Percentiles rank a stretch among this genome's conserved stretches.
Evolutionary conservation across 2,888 invertebrate genomes (phyloP).

Genomic region (Perdita meconis): DNA sequence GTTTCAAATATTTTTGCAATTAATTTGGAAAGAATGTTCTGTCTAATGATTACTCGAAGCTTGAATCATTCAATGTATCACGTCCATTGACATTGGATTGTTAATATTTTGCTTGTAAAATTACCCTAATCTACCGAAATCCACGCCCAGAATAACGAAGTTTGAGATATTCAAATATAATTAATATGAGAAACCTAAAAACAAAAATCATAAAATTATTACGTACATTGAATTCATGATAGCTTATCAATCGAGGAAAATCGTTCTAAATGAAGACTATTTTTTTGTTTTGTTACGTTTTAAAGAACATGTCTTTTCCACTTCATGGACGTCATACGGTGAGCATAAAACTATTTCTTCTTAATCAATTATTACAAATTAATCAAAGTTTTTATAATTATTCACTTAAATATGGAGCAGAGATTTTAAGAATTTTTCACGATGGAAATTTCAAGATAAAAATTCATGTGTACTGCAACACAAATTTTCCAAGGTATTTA

Average conservation of each 20-base stretch:
- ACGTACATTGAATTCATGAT: constrained; percentile 20
- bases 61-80: constrained; percentile 29
- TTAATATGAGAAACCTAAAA: background rate
- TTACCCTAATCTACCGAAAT: background rate
- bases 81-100: constrained; percentile 17
- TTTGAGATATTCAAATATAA: constrained; percentile 34
- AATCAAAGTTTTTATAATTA: constrained; percentile 8
- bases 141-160: constrained; percentile 17
- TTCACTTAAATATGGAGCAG: background rate
- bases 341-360: constrained; percentile 59
- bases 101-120: background rate
- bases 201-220: background rate
- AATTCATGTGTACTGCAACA: too few relatives aligned
- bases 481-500: too few relatives aligned
- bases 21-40: background rate
- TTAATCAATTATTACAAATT: constrained; percentile 35
- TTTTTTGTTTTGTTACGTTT: constrained; percentile 56
- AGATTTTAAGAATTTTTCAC: background rate
- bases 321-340: constrained; percentile 60
- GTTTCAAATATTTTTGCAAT: constrained; percentile 16
- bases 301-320: constrained; percentile 65
- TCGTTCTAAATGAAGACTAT: constrained; percentile 49
- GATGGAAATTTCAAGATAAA: too few relatives aligned
- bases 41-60: background rate
- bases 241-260: constrained; percentile 21